phyloP scores from a whole-genome alignment of 92 coral and sea anemone species.

The Phenganax marumi region DNA sequence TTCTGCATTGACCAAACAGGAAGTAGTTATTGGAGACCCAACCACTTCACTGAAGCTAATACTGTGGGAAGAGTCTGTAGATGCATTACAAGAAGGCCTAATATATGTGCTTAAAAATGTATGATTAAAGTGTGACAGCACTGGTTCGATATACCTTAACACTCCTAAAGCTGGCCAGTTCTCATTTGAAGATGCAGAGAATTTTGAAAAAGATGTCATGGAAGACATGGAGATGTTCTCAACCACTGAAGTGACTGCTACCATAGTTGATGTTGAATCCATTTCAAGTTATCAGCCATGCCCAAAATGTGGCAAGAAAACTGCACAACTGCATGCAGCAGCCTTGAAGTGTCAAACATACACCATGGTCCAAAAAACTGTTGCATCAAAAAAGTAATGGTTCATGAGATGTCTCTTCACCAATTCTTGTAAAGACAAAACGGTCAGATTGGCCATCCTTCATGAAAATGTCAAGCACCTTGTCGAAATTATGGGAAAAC shows the following conservation, averaged over 20 bases:
- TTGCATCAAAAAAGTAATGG: constrained; percentile 5
- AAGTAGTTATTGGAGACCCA: constrained; percentile 14
- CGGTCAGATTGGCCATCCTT: constrained; percentile 11
- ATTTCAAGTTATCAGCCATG: constrained; percentile 9
- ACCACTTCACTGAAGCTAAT: background rate
- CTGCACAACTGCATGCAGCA: background rate
- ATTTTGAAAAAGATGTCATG: background rate
- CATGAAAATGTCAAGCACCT: background rate
- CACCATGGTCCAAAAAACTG: background rate
- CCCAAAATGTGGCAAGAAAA: constrained; percentile 19
- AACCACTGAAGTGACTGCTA: background rate
- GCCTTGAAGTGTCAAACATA: constrained; percentile 2
- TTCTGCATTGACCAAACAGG: background rate
- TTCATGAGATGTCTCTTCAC: constrained; percentile 11
- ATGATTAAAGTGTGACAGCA: background rate
- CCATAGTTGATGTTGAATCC: constrained; percentile 14
- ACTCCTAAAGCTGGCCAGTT: background rate
- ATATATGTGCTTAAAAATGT: background rate
- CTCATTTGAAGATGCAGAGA: background rate
- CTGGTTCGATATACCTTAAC: background rate
- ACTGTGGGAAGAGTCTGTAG: background rate
- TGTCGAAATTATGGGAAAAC: constrained; percentile 1
- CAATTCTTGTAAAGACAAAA: background rate
- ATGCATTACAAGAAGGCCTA: background rate
- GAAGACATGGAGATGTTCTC: background rate